Evolutionary conservation across 2,797 vertebrate genomes (phyloP).

Genomic region (Discoglossus pictus): DNA sequence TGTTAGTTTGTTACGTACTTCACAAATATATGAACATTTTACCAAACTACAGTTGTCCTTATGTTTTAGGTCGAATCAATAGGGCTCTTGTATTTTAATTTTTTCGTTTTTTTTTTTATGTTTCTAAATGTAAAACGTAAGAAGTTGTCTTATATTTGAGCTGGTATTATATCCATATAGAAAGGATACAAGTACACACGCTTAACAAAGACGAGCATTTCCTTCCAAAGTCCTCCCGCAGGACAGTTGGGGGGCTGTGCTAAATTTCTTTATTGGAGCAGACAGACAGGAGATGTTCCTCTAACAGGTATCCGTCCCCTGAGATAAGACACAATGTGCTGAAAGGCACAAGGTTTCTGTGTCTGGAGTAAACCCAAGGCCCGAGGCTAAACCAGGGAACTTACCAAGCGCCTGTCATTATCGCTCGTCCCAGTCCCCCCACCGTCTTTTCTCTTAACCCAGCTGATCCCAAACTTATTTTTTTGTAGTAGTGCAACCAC

Average conservation of each 20-base stretch:
- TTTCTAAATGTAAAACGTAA: too few relatives aligned
- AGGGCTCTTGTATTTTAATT: too few relatives aligned
- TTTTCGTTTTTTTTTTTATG: too few relatives aligned
- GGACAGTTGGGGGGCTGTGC: conserved; percentile 20
- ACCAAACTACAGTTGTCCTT: too few relatives aligned
- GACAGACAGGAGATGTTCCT: conserved; percentile 19
- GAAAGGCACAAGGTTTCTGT: conserved; percentile 20
- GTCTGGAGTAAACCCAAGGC: conserved; percentile 10
- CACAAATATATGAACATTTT: too few relatives aligned
- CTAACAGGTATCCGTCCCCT: conserved; percentile 22
- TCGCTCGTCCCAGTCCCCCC: conserved; percentile 4
- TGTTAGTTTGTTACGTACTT: too few relatives aligned
- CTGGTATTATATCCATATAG: too few relatives aligned
- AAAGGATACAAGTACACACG: too few relatives aligned
- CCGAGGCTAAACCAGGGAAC: conserved; percentile 21
- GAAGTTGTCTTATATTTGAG: too few relatives aligned
- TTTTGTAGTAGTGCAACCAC: too few relatives aligned
- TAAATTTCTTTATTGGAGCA: conserved; percentile 23
- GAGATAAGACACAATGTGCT: conserved; percentile 16
- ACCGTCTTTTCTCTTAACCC: not conserved
- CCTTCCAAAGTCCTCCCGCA: conserved; percentile 1
- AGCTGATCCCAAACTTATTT: not conserved
- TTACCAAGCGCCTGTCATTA: conserved; percentile 8
- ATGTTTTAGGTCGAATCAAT: too few relatives aligned
- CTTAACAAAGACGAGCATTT: too few relatives aligned